Evolutionary conservation across 2,797 vertebrate genomes (phyloP), one percentile per base, ranked within the genome.

Genomic region (Anableps anableps): DNA sequence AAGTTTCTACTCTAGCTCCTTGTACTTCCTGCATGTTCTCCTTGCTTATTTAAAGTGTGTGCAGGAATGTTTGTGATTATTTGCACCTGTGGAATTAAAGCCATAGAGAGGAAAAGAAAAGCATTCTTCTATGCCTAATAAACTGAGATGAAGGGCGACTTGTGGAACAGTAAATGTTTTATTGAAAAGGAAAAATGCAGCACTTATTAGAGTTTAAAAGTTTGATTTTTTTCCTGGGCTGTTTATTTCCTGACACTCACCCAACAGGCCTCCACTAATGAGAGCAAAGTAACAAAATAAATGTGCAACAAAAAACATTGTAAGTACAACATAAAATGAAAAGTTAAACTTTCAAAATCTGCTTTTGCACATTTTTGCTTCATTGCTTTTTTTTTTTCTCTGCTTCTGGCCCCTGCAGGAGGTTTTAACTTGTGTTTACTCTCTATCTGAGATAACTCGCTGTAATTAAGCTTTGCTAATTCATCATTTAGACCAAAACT

Each of bases 381-480:
- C 47, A 62, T 74, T 43, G 34, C 60, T 68, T 58, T 68, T 64
- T 71, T 31, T 34, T 29, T 26, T 26, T 11, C 64, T 45, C 58
- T 26, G 60, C 43, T n/a, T 81, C 85, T 85, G 80, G 79, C 75
- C 83, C 60, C 76, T 79, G 31, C 66, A 85, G 89, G 88, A 74
- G 83, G 72, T 80, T 90, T 85, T 51, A 89, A 82, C 75, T 80
- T 72, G 82, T 87, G 86, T 91, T 91, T 82, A 79, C 79, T 85
- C 85, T 88, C 77, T 8, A 19, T 80, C 75, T 70, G 73, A 87
- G 85, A 90, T 87, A 86, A 80, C 80, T 70, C 53, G 78, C 74
- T 85, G 53, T 80, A 88, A 88, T 91, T 85, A 90, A 85, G 82
- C 83, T 43, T 45, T 17, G 64, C 76, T 89, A 83, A 90, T 89